These are phyloP conservation scores for Muschampia plurimacula DNA, from an alignment of 2,888 invertebrate species.

Conservation along the genomic window DNA sequence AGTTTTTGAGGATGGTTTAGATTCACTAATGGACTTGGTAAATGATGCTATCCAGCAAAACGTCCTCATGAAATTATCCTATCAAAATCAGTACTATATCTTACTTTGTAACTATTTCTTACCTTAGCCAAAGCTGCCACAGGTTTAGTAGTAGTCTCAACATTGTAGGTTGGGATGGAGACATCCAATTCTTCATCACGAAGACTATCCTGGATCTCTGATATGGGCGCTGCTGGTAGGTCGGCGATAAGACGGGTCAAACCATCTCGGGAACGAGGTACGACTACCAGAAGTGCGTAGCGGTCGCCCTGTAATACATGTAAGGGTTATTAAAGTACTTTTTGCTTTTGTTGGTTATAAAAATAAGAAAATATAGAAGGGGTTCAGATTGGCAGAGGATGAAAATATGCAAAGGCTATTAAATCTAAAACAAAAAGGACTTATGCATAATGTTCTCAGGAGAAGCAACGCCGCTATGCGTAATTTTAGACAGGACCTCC, in stretches of 20 bases:
- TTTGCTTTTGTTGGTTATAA: too few relatives aligned
- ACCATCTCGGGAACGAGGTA: conserved; percentile 86
- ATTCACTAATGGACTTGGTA: too few relatives aligned
- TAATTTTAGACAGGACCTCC: too few relatives aligned
- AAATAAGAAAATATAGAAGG: too few relatives aligned
- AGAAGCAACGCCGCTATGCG: too few relatives aligned
- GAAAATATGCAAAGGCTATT: too few relatives aligned
- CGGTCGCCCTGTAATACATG: conserved; percentile 79
- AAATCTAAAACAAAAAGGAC: too few relatives aligned
- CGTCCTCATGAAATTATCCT: not conserved
- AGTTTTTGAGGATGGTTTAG: too few relatives aligned
- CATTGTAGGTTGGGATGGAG: conserved; percentile 86
- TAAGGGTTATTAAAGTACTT: not conserved
- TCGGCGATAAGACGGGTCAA: conserved; percentile 83
- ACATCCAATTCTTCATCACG: conserved; percentile 78
- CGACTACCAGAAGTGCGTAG: conserved; percentile 84
- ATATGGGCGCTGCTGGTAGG: conserved; percentile 76
- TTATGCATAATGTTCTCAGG: too few relatives aligned
- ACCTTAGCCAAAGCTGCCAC: conserved; percentile 86
- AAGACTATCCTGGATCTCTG: conserved; percentile 75
- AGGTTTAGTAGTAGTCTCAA: conserved; percentile 88
- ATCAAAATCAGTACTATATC: not conserved
- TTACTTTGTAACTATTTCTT: conserved; percentile 1
- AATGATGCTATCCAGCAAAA: too few relatives aligned
- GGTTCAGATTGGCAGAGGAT: too few relatives aligned